A percentile compares a stretch with the other conserved stretches of the same genome.
Conservation (phyloP, 1,140 invertebrate species). For the Luehdorfia chinensis region DNA sequence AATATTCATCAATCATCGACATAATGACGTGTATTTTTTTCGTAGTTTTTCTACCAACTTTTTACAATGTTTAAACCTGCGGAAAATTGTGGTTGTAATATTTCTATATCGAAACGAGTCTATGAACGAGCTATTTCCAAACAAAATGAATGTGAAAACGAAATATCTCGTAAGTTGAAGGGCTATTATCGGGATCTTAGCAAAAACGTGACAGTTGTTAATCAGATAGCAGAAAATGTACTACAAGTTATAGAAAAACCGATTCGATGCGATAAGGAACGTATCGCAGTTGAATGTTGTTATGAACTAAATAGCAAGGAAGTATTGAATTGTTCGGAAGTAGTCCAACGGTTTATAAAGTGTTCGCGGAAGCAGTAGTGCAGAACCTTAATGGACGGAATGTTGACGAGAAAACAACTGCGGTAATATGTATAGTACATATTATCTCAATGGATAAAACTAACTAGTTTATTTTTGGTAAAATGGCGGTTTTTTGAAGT, state of each 20-base stretch:
- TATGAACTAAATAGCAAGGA: background rate
- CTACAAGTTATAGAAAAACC: background rate
- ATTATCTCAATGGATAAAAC: too few species aligned
- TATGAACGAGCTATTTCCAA: background rate
- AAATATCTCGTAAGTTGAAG: background rate
- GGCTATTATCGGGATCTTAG: background rate
- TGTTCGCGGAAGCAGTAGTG: constrained; percentile 1
- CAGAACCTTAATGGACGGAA: too few species aligned
- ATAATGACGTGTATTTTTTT: background rate
- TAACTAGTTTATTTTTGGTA: too few species aligned
- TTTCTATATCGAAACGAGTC: background rate
- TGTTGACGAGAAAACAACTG: too few species aligned
- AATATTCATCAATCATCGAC: too few species aligned
- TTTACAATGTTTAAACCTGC: constrained; percentile 4
- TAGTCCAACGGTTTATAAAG: background rate
- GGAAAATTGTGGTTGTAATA: background rate
- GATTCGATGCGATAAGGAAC: background rate
- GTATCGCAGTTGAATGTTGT: background rate
- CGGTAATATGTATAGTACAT: too few species aligned
- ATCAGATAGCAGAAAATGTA: constrained; percentile 2
- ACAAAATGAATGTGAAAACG: background rate
- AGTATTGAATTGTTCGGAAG: constrained; percentile 2
- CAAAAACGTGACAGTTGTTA: background rate
- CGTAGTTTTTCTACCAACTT: background rate
- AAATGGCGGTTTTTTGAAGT: too few species aligned